Percentiles rank a stretch among this genome's conserved stretches.
These are phyloP conservation scores for Gallinago solitaria DNA, from an alignment of 2,797 vertebrate species.

Conservation along the genomic window DNA sequence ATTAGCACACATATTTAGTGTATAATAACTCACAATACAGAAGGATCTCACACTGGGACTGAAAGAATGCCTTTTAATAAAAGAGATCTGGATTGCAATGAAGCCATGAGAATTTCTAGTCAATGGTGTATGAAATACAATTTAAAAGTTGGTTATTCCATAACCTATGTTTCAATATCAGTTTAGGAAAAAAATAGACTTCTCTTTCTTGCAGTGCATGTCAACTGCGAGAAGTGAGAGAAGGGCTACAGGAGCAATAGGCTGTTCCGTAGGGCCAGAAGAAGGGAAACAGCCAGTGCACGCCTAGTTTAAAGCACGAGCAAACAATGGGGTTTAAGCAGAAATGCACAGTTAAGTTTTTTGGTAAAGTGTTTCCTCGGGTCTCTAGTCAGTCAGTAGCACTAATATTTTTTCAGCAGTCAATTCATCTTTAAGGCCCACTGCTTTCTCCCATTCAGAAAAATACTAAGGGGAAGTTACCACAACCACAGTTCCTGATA, in stretches of 20 bases:
- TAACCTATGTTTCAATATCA: constrained; percentile 29
- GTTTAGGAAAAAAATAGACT: constrained; percentile 17
- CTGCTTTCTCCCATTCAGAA: neutral
- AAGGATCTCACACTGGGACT: constrained; percentile 29
- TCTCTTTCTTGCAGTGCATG: neutral
- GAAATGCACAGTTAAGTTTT: neutral
- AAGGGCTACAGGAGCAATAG: neutral
- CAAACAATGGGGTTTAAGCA: neutral
- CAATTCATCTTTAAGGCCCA: neutral
- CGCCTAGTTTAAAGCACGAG: neutral
- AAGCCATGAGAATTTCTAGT: constrained; percentile 59
- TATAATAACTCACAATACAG: constrained; percentile 50
- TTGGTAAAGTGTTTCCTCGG: neutral
- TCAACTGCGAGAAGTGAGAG: neutral
- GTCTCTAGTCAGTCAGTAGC: neutral
- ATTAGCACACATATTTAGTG: constrained; percentile 64
- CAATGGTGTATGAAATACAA: constrained; percentile 64
- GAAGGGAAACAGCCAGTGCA: neutral
- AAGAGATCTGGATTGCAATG: constrained; percentile 56
- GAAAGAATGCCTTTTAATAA: constrained; percentile 60
- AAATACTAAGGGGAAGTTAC: neutral
- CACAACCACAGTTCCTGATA: neutral
- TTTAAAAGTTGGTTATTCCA: constrained; percentile 53
- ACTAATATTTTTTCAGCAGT: neutral
- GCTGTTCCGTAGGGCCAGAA: neutral